These are phyloP conservation scores for Phalacrocorax pelagicus DNA, from an alignment of 2,113 vertebrate genomes.

Conservation along the genomic window DNA sequence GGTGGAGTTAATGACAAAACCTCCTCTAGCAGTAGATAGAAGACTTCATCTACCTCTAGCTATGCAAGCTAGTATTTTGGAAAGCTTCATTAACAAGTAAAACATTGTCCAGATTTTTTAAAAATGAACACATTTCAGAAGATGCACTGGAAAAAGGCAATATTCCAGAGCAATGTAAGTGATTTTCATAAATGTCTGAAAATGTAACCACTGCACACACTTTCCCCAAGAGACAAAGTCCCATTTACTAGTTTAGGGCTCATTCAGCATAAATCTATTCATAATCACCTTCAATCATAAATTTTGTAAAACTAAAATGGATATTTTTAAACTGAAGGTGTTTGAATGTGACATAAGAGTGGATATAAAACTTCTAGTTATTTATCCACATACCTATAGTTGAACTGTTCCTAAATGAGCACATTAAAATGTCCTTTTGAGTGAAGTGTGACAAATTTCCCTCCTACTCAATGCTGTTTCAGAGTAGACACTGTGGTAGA, in stretches of 20 bases:
- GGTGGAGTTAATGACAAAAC: neutral
- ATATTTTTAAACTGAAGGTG: neutral
- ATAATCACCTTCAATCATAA: neutral
- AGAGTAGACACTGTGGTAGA: neutral
- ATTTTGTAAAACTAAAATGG: neutral
- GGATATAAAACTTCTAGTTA: neutral
- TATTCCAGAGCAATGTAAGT: neutral
- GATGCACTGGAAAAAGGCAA: neutral
- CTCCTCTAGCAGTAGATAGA: neutral
- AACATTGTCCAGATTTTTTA: neutral
- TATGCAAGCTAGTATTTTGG: neutral
- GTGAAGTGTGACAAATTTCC: neutral
- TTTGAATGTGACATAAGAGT: neutral
- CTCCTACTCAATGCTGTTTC: neutral
- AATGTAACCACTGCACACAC: neutral
- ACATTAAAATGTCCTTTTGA: neutral
- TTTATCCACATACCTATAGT: neutral
- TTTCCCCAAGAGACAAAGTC: neutral
- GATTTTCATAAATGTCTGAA: neutral
- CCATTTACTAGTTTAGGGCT: neutral
- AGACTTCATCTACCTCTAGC: neutral
- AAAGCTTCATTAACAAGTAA: neutral
- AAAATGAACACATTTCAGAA: neutral
- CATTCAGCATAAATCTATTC: neutral
- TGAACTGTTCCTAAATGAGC: neutral